Base-by-base conservation (phyloP, 2,113 vertebrate genomes). In the Eira barbara region DNA sequence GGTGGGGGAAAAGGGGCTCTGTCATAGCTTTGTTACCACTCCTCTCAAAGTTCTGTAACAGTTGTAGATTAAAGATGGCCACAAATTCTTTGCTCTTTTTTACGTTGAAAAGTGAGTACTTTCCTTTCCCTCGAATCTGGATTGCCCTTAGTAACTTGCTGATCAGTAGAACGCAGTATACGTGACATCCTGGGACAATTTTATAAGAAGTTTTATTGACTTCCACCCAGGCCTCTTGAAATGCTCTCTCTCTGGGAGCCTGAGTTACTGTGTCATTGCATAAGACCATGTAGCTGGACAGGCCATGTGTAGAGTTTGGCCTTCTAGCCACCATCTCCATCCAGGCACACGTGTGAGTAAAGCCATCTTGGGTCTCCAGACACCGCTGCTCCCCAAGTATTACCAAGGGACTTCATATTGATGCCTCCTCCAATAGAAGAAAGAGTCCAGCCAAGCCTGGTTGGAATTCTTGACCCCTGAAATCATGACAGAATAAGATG, bases 401-500 rank as follows among this genome's bases (percentile, higher is more conserved):
- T 34, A 57, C 20, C 39, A 52, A 55, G 18, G 5, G 39, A 67
- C n/a, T 39, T 81, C 52, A n/a, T 55, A 12, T 0, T 21, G 39
- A 78, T 55, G 4, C 52, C 78, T 36, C 2, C 0, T 21, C 15
- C 27, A 86, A 92, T 3, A 81, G 47, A 67, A 63, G 1, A 91
- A 67, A 63, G 1, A 91, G 36, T 57, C 31, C n/a, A 57, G 31
- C 3, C 10, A 39, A 69, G 61, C 14, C 73, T 65, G 85, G 49
- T 6, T 93, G 52, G 85, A 81, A 79, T 98, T 87, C 21, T 36
- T 69, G 42, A 63, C 42, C 55, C 71, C 49, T 47, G 55, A 96
- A 97, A 94, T 78, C 34, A 34, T 94, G 59, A 95, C 59, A 80
- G 34, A 88, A 92, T 93, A 67, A 92, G 93, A 80, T 52, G 25